Evolutionary conservation across 2,888 invertebrate genomes (phyloP).

Genomic region (Calameuta filiformis): DNA sequence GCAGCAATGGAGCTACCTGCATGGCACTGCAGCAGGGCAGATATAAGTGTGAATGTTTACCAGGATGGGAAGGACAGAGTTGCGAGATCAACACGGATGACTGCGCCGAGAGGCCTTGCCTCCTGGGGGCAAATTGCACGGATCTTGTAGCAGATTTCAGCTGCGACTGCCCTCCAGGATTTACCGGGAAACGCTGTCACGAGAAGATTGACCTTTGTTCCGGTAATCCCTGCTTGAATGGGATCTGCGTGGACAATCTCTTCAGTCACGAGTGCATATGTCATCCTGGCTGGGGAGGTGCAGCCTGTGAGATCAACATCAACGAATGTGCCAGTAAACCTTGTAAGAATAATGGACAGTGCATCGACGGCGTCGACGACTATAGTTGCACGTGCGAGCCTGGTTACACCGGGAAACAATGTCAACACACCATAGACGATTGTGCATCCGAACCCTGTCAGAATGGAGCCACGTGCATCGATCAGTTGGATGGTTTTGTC

Average conservation of each 20-base stretch:
- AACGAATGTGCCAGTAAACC: conserved; percentile 91
- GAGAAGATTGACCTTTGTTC: conserved; percentile 94
- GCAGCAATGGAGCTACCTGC: conserved; percentile 90
- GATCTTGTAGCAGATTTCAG: conserved; percentile 94
- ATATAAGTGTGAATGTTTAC: conserved; percentile 93
- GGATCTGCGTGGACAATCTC: conserved; percentile 90
- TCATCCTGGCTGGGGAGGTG: conserved; percentile 90
- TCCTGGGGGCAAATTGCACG: conserved; percentile 90
- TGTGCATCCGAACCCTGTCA: conserved; percentile 91
- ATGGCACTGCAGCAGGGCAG: conserved; percentile 90
- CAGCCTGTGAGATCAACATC: conserved; percentile 88
- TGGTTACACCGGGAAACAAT: conserved; percentile 93
- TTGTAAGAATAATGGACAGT: conserved; percentile 92
- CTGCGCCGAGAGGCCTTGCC: conserved; percentile 91
- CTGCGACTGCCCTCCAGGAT: conserved; percentile 94
- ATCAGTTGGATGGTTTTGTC: conserved; percentile 88
- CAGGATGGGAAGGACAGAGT: conserved; percentile 97
- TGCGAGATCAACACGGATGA: conserved; percentile 95
- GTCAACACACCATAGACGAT: conserved; percentile 93
- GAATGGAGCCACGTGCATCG: conserved; percentile 89
- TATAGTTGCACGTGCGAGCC: conserved; percentile 90
- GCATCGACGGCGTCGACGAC: conserved; percentile 87
- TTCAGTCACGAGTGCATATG: conserved; percentile 91
- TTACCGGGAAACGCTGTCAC: conserved; percentile 95
- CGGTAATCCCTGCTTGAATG: conserved; percentile 91